Percentiles rank a stretch among this genome's conserved stretches.
Evolutionary conservation across 2,797 vertebrate genomes (phyloP).

Genomic region (Pygocentrus nattereri): DNA sequence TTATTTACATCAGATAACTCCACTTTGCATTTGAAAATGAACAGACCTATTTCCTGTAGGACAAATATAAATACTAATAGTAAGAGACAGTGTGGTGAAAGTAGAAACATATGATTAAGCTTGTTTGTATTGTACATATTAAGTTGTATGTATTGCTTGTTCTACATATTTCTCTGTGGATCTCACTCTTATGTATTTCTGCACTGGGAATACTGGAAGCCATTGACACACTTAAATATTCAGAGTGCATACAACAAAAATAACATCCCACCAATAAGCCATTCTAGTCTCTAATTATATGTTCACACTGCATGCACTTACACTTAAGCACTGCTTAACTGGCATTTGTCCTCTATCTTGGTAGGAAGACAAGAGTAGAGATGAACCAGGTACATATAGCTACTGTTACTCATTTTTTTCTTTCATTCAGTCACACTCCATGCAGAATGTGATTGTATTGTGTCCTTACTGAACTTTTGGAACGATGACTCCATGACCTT

Average conservation of each 20-base stretch:
- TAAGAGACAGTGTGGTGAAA: not conserved
- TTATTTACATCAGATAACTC: too few species aligned
- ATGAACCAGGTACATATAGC: not conserved
- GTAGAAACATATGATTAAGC: not conserved
- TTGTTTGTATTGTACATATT: not conserved
- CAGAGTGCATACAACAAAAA: too few species aligned
- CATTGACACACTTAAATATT: too few species aligned
- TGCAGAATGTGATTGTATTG: not conserved
- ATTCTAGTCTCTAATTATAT: not conserved
- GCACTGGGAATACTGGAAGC: too few species aligned
- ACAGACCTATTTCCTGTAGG: not conserved
- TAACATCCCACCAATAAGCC: too few species aligned
- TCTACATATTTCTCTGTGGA: not conserved
- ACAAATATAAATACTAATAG: not conserved
- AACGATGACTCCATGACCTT: slow-evolving; percentile 4
- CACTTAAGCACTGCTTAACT: not conserved
- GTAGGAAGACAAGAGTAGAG: not conserved
- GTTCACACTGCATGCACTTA: not conserved
- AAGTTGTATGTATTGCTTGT: not conserved
- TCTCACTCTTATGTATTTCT: too few species aligned
- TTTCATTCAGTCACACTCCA: not conserved
- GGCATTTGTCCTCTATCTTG: not conserved
- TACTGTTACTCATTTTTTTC: slow-evolving; percentile 5
- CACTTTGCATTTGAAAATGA: not conserved
- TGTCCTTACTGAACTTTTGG: not conserved